phyloP scores from a whole-genome alignment of 2,797 vertebrate genomes.

The Malacoraja senta region DNA sequence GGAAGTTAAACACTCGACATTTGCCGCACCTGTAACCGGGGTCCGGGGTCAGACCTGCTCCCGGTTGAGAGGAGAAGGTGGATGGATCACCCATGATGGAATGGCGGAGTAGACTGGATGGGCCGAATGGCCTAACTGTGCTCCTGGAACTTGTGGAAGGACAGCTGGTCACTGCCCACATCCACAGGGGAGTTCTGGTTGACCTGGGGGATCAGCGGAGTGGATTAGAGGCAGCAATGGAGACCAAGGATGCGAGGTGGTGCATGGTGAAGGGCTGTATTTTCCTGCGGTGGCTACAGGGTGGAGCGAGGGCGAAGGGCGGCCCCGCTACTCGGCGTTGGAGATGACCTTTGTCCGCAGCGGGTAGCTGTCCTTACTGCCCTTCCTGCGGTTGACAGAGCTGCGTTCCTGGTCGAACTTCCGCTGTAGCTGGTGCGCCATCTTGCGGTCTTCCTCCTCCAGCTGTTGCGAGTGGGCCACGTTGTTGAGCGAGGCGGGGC shows the following conservation, averaged over 20 bases:
- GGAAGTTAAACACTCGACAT: neutral
- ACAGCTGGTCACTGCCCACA: no score
- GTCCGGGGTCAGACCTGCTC: no score
- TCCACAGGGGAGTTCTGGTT: no score
- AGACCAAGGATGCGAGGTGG: neutral
- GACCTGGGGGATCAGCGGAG: neutral
- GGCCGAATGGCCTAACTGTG: no score
- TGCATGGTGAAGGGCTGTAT: neutral
- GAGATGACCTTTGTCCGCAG: constrained; percentile 74
- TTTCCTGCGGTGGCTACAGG: neutral
- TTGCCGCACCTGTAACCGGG: neutral
- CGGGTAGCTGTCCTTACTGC: constrained; percentile 70
- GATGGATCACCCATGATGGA: no score
- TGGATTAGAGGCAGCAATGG: neutral
- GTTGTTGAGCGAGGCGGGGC: neutral
- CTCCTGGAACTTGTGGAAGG: no score
- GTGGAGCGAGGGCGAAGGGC: neutral
- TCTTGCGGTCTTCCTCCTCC: constrained; percentile 69
- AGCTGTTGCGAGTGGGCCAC: constrained; percentile 61
- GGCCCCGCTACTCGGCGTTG: constrained; percentile 55
- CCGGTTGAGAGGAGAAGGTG: no score
- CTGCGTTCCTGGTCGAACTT: constrained; percentile 74
- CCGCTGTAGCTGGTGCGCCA: constrained; percentile 76
- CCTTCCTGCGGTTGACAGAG: constrained; percentile 56
- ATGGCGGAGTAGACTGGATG: no score